phyloP scores from a whole-genome alignment of 2,888 invertebrate species.

The Thysanoteuthis rhombus region DNA sequence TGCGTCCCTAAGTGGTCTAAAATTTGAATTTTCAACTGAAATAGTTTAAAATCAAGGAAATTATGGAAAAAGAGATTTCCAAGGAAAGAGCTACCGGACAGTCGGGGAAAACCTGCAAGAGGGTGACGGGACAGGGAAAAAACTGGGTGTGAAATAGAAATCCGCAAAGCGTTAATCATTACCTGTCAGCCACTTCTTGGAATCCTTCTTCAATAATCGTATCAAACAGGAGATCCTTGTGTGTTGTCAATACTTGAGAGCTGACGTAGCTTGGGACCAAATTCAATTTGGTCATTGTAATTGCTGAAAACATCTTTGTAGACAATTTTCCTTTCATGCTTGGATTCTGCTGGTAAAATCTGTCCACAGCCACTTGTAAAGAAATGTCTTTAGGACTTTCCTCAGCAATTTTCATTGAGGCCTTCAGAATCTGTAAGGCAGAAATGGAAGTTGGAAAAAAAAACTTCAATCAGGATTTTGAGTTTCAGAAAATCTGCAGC shows the following conservation, averaged over 20 bases:
- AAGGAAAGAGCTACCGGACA: no score
- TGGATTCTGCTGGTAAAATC: background rate
- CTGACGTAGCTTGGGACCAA: background rate
- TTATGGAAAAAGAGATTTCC: no score
- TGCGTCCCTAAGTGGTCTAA: no score
- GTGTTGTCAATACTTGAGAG: background rate
- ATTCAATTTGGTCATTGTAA: background rate
- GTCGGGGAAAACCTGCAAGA: no score
- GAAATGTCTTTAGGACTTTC: background rate
- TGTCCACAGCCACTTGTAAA: background rate
- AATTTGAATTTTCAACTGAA: no score
- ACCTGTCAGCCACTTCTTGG: slow-evolving; percentile 27
- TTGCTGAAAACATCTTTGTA: background rate
- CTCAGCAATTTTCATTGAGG: background rate
- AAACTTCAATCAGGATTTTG: background rate
- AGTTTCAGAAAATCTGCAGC: no score
- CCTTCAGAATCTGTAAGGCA: background rate
- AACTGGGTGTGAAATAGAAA: background rate
- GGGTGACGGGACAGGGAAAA: no score
- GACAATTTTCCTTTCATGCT: background rate
- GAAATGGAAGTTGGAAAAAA: background rate
- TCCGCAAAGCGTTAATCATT: background rate
- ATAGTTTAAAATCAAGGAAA: no score
- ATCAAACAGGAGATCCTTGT: background rate
- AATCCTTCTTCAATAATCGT: slow-evolving; percentile 28